A percentile compares a stretch with the other conserved stretches of the same genome.
These are phyloP conservation scores for Drepana falcataria DNA, from an alignment of 2,888 invertebrate species.

Conservation along the genomic window DNA sequence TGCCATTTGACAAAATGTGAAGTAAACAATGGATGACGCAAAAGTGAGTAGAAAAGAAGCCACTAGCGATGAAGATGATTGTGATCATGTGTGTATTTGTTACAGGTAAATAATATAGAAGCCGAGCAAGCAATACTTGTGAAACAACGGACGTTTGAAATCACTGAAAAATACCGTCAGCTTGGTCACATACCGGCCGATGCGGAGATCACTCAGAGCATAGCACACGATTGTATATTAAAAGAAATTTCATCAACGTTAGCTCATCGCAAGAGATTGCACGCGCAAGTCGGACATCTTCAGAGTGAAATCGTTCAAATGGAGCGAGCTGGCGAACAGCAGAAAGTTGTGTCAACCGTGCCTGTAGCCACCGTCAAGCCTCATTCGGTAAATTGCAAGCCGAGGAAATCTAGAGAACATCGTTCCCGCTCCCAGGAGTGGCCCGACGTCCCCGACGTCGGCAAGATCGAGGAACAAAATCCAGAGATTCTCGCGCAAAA, in stretches of 20 bases:
- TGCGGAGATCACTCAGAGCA: constrained; percentile 81
- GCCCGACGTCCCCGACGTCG: constrained; percentile 94
- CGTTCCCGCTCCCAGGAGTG: constrained; percentile 92
- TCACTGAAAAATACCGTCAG: constrained; percentile 84
- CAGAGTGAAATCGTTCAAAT: constrained; percentile 87
- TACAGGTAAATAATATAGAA: constrained; percentile 82
- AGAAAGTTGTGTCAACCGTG: constrained; percentile 56
- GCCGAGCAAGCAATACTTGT: constrained; percentile 86
- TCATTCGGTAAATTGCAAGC: constrained; percentile 57
- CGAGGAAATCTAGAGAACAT: constrained; percentile 81
- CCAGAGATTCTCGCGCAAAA: constrained; percentile 94
- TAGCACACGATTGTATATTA: constrained; percentile 89
- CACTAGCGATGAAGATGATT: not conserved
- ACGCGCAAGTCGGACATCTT: constrained; percentile 86
- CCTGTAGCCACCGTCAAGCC: constrained; percentile 69
- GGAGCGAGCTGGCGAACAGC: constrained; percentile 81
- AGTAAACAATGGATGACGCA: too few relatives aligned
- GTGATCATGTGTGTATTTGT: constrained; percentile 15
- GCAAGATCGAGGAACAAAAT: constrained; percentile 94
- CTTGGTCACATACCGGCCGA: constrained; percentile 75
- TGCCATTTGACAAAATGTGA: not conserved
- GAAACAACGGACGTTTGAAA: constrained; percentile 85
- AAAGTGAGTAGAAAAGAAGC: too few relatives aligned
- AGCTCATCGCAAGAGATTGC: constrained; percentile 89
- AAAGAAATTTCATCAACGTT: constrained; percentile 92